Base-by-base conservation (phyloP, 2,888 invertebrate species). In the Meandrusa payeni region DNA sequence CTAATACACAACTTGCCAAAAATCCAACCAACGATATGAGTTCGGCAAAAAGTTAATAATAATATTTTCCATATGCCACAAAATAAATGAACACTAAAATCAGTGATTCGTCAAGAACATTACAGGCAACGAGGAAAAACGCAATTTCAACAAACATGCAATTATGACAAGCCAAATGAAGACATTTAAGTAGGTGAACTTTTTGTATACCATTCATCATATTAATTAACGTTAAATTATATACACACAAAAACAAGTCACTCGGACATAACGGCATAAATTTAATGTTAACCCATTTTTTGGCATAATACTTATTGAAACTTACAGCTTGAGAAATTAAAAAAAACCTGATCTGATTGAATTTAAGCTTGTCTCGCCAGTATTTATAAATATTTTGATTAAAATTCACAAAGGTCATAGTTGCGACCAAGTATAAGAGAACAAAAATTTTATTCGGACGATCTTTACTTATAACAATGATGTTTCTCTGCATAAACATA, bases 171-270 rank as follows among this genome's bases (percentile, higher is more conserved):
- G 27, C 33, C 32, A 19, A 37, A 43, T 43, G 32, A 43, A 43
- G 43, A 26, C 38, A 38, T 43, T 38, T 37, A 43, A 32, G 37
- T 43, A 38, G 37, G 37, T 38, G 31, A 43, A 31, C 42, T 43
- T 43, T 43, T 37, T 38, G 22, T 31, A 10, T 6, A 12, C 13
- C 38, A 32, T 43, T 38, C 29, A 43, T 43, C 43, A 43, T 43
- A 31, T 37, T 38, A 43, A 43, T 43, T 43, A 38, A 43, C 19
- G 31, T 26, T 31, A 43, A 43, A 32, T 43, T 32, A 32, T 22
- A 13, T 20, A 19, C 3, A 10, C 13, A 15, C 31, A 38, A 43
- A 37, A 43, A 43, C 43, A 6, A 26, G 32, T 10, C 2, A 20
- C 9, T 20, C 31, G 19, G 7, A 26, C n/a, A n/a, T 19, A 13